These are phyloP conservation scores for Leptogaster cylindrica DNA, from an alignment of 2,888 invertebrate genomes.

Conservation along the genomic window DNA sequence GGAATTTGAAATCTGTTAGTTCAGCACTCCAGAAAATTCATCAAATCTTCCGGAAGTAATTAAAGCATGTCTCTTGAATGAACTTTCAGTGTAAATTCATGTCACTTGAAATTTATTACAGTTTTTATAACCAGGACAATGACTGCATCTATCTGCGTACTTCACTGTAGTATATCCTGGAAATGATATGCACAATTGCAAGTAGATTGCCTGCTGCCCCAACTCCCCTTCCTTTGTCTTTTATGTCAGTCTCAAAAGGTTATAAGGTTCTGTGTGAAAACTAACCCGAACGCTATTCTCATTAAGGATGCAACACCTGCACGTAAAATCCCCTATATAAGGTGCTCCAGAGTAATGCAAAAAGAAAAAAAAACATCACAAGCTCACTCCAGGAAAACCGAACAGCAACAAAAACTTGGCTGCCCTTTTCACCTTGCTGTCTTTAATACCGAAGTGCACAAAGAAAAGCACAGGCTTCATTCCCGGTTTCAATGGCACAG, in stretches of 20 bases:
- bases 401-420: background rate
- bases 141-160: no score
- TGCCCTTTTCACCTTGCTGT: background rate
- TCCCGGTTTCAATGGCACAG: background rate
- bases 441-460: background rate
- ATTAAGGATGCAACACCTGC: slow-evolving; percentile 43
- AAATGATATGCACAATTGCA: slow-evolving; percentile 1
- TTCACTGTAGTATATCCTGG: no score
- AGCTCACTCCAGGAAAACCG: background rate
- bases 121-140: no score
- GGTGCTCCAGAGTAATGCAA: slow-evolving; percentile 3
- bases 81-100: no score
- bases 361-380: background rate
- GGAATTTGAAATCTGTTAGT: no score
- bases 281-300: slow-evolving; percentile 33
- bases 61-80: no score
- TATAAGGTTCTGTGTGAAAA: slow-evolving; percentile 25
- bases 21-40: no score
- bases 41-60: no score
- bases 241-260: background rate
- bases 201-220: slow-evolving; percentile 6
- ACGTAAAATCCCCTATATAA: slow-evolving; percentile 22
- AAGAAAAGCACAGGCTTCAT: background rate
- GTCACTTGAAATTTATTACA: no score
- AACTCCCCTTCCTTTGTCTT: slow-evolving; percentile 7